These are phyloP conservation scores for Stigmatopora nigra DNA, from an alignment of 2,113 vertebrate species.

Conservation along the genomic window DNA sequence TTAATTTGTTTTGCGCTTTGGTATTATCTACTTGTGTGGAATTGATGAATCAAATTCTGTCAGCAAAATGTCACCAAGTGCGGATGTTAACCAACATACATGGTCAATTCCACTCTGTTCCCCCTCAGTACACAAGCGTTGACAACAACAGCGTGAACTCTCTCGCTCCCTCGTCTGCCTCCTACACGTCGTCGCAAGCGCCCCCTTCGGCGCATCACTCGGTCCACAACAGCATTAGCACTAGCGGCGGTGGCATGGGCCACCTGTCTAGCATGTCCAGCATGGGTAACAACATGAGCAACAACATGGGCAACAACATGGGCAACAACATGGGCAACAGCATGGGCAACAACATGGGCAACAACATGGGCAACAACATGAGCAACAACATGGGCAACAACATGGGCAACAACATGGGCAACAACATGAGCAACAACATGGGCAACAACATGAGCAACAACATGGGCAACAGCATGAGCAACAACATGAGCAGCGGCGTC, in stretches of 20 bases:
- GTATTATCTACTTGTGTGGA: no score
- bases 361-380: conserved; percentile 53
- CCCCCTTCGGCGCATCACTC: conserved; percentile 61
- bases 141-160: conserved; percentile 73
- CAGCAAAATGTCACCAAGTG: neutral
- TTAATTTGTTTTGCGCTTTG: no score
- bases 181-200: conserved; percentile 67
- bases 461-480: conserved; percentile 40
- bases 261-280: conserved; percentile 53
- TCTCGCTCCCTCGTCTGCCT: conserved; percentile 75
- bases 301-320: conserved; percentile 39
- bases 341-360: conserved; percentile 41
- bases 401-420: conserved; percentile 51
- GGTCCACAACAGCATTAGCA: conserved; percentile 62
- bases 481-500: conserved; percentile 47
- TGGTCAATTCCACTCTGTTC: neutral
- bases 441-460: conserved; percentile 50
- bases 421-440: conserved; percentile 47
- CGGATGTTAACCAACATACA: neutral
- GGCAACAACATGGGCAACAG: conserved; percentile 51
- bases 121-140: conserved; percentile 75
- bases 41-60: no score
- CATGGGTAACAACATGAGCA: conserved; percentile 53
- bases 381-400: conserved; percentile 44
- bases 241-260: conserved; percentile 59